Percentiles rank a stretch among this genome's conserved stretches.
Conservation (phyloP, 2,113 vertebrate genomes). For the Saccopteryx bilineata region DNA sequence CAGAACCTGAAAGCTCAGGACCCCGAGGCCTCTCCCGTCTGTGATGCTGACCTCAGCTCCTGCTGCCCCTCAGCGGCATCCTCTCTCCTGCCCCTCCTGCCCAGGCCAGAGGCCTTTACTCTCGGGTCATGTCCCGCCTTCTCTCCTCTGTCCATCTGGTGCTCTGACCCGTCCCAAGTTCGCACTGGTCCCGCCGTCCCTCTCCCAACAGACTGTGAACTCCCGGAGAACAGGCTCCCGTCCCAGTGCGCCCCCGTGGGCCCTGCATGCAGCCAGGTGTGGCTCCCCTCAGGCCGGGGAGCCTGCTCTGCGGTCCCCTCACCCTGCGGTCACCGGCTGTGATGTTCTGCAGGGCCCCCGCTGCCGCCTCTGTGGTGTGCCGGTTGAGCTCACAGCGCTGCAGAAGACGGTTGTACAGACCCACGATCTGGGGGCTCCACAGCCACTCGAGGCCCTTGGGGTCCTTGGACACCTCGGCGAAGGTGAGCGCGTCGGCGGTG, state of each 20-base stretch:
- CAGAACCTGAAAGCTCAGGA: background rate
- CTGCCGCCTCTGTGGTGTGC: conserved; percentile 92
- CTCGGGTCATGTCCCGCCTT: background rate
- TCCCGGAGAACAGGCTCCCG: background rate
- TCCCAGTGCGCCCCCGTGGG: rapidly evolving
- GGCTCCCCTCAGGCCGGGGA: background rate
- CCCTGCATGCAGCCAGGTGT: rapidly evolving
- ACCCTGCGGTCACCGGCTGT: conserved; percentile 95
- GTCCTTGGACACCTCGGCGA: conserved; percentile 93
- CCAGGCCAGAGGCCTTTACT: background rate
- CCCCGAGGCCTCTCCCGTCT: rapidly evolving
- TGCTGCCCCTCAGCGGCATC: background rate
- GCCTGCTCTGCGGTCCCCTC: conserved; percentile 6
- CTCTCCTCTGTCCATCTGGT: too few species aligned
- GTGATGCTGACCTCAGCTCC: background rate
- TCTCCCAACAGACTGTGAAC: background rate
- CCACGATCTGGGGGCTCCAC: conserved; percentile 96
- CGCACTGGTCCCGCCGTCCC: rapidly evolving
- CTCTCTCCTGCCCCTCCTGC: too few species aligned
- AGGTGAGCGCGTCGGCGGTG: conserved; percentile 90
- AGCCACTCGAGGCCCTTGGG: conserved; percentile 97
- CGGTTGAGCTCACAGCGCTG: conserved; percentile 92
- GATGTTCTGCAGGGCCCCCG: conserved; percentile 96
- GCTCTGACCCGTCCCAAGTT: rapidly evolving
- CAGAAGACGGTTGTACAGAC: conserved; percentile 93